These are phyloP conservation scores for Gallinago jamesoni DNA, from an alignment of 2,113 vertebrate species.

Conservation along the genomic window DNA sequence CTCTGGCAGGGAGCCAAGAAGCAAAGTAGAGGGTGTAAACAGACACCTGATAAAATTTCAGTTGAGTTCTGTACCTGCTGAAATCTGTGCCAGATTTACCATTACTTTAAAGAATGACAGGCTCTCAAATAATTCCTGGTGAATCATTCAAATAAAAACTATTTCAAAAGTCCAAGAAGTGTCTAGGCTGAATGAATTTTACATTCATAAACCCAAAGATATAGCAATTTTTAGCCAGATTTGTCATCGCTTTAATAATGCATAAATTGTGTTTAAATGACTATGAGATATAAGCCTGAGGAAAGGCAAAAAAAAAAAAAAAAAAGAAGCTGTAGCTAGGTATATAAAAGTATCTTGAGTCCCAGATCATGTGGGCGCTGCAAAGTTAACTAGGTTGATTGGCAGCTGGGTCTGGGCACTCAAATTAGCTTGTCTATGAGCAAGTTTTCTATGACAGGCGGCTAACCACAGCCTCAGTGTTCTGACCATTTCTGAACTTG, in stretches of 20 bases:
- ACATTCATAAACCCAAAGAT: background rate
- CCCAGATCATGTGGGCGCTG: background rate
- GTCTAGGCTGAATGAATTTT: background rate
- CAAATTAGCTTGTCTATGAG: constrained; percentile 43
- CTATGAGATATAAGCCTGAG: background rate
- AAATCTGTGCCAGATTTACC: background rate
- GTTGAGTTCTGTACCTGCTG: background rate
- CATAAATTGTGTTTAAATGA: background rate
- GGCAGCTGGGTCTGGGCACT: constrained; percentile 58
- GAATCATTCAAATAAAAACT: background rate
- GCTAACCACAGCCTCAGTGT: background rate
- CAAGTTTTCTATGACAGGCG: constrained; percentile 14
- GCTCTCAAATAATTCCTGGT: background rate
- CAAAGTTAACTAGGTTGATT: constrained; percentile 40
- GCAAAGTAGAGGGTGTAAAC: background rate
- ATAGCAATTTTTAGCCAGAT: background rate
- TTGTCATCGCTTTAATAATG: background rate
- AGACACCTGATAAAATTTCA: background rate
- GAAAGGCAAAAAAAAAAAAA: background rate
- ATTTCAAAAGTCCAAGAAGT: background rate
- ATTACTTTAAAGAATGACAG: background rate
- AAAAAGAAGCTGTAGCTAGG: background rate
- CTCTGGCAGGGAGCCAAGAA: background rate
- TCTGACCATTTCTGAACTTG: background rate
- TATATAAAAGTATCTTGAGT: background rate